phyloP scores from a whole-genome alignment of 1,140 invertebrate genomes.

The Notospermus geniculatus region DNA sequence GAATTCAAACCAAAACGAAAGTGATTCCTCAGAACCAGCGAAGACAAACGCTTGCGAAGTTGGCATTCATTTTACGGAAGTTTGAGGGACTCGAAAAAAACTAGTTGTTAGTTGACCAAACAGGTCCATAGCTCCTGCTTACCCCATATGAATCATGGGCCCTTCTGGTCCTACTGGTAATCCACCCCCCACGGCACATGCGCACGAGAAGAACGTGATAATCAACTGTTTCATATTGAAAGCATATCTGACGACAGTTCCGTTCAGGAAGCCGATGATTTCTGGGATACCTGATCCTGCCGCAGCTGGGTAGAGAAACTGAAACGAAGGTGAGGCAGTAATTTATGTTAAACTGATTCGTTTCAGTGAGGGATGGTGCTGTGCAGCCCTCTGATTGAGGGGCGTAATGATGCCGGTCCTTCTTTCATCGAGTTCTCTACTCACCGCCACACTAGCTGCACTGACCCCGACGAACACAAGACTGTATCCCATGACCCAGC shows the following conservation, averaged over 20 bases:
- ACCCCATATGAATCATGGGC: constrained; percentile 40
- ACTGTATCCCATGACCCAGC: constrained; percentile 26
- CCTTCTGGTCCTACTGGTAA: constrained; percentile 46
- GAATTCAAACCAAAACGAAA: too few relatives aligned
- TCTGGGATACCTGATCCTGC: constrained; percentile 41
- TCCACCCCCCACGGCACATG: constrained; percentile 34
- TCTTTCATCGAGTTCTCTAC: neutral
- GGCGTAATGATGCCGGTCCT: neutral
- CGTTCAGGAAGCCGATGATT: constrained; percentile 44
- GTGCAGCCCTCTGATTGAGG: neutral
- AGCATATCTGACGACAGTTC: constrained; percentile 33
- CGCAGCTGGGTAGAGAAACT: constrained; percentile 33
- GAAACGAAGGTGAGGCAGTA: neutral
- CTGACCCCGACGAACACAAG: constrained; percentile 23
- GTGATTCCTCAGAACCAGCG: too few relatives aligned
- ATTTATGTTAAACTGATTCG: neutral
- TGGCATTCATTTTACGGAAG: too few relatives aligned
- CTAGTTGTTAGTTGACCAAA: too few relatives aligned
- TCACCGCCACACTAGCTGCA: constrained; percentile 15
- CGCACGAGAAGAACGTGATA: constrained; percentile 39
- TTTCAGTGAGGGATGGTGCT: neutral
- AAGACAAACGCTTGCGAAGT: too few relatives aligned
- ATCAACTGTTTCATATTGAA: constrained; percentile 31
- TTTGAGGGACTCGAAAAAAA: too few relatives aligned
- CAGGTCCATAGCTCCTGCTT: too few relatives aligned